Percentiles rank a stretch among this genome's conserved stretches.
These are phyloP conservation scores for Panagrolaimus sp. DNA, from an alignment of 1,140 invertebrate genomes.

Conservation along the genomic window DNA sequence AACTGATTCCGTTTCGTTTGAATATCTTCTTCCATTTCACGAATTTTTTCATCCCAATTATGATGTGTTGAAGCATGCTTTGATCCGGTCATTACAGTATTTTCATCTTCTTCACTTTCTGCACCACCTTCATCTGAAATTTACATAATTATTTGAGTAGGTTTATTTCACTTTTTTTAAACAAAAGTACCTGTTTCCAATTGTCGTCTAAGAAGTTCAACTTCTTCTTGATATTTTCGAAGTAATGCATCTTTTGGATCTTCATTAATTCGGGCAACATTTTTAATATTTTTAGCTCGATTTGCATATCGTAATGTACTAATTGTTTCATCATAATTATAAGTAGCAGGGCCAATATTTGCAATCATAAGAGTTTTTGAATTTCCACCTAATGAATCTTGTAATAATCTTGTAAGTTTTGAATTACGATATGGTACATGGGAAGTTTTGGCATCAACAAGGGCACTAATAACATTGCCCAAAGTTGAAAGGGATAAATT, in stretches of 20 bases:
- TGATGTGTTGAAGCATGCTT: constrained; percentile 15
- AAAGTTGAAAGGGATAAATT: constrained; percentile 65
- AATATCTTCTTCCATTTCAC: constrained; percentile 43
- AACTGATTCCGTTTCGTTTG: constrained; percentile 20
- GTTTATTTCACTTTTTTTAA: constrained; percentile 38
- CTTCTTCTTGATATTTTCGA: constrained; percentile 90
- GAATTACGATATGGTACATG: constrained; percentile 89
- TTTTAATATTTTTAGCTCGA: constrained; percentile 93
- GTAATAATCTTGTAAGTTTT: constrained; percentile 81
- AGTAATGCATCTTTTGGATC: constrained; percentile 94
- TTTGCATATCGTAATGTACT: constrained; percentile 93
- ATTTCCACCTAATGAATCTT: constrained; percentile 90
- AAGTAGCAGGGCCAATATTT: constrained; percentile 87
- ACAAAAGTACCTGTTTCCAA: constrained; percentile 64
- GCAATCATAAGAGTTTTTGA: constrained; percentile 94
- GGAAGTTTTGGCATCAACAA: constrained; percentile 68
- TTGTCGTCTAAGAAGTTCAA: constrained; percentile 80
- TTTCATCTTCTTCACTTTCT: constrained; percentile 54
- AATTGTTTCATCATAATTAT: constrained; percentile 94
- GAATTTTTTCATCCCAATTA: constrained; percentile 41
- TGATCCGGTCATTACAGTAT: constrained; percentile 43
- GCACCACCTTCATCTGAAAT: constrained; percentile 44
- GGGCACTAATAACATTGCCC: constrained; percentile 67
- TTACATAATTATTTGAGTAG: background rate
- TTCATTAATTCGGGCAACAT: constrained; percentile 89